phyloP scores from a whole-genome alignment of 1,140 invertebrate genomes.

The Saccostrea glomerata region DNA sequence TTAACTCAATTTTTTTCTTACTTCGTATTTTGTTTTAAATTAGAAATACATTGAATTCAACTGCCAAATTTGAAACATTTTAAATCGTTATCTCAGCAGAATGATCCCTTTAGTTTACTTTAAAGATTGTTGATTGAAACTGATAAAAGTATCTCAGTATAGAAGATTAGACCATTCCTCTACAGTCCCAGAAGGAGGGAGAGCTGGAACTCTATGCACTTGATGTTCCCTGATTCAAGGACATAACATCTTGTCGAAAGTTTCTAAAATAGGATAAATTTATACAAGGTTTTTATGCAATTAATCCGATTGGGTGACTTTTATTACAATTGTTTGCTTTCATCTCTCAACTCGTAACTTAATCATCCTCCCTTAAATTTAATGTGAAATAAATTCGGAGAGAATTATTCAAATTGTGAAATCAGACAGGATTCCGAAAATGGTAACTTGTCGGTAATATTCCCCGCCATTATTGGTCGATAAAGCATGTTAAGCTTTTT shows the following conservation, averaged over 20 bases:
- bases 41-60: no score
- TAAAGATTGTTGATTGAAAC: no score
- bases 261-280: no score
- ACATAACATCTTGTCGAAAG: not conserved
- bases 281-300: not conserved
- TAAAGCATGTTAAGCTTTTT: constrained; percentile 34
- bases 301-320: constrained; percentile 28
- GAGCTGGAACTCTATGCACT: no score
- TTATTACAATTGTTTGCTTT: constrained; percentile 13
- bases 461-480: constrained; percentile 10
- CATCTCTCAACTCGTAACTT: not conserved
- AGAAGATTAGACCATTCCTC: not conserved
- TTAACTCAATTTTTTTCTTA: no score
- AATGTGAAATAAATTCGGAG: constrained; percentile 17
- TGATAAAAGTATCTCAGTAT: not conserved
- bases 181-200: no score
- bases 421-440: not conserved
- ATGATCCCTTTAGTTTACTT: no score
- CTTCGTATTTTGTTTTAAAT: no score
- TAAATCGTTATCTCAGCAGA: no score
- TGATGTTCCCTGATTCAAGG: not conserved
- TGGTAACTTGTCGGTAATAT: constrained; percentile 1
- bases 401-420: constrained; percentile 6
- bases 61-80: no score
- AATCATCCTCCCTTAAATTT: constrained; percentile 9